Evolutionary conservation across 2,113 vertebrate species (phyloP), one percentile per base, ranked within the genome.

Genomic region (Cephalopholis sonnerati): DNA sequence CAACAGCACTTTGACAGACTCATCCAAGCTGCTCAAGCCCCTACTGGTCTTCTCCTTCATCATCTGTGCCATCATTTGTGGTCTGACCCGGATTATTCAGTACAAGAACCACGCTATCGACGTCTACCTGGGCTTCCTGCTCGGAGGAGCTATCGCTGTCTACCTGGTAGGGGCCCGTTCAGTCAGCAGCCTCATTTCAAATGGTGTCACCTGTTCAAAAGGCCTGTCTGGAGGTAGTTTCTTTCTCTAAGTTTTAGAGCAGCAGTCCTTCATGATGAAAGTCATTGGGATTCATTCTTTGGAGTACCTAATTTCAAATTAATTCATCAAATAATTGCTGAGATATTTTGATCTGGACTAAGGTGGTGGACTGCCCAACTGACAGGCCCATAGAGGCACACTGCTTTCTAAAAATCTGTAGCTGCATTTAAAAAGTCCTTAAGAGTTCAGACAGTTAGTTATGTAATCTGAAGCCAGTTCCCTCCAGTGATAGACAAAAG

Each of bases 21-120:
- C 98, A 11, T 98, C 98, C 54, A 99, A 99, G 89, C 96, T 99
- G 73, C 96, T 99, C 82, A 99, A 99, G 84, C 98, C 98, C 5
- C 95, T 99, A 75, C 87, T 99, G 89, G 98, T 99, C 80, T 99
- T 99, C 93, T 97, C 97, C 66, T 99, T 99, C 79, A 95, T 98
- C 85, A 99, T 99, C 87, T 97, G 97, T 87, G 98, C 97, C 87
- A 98, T 99, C 84, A 97, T 99, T 80, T 99, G 98, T 18, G 98
- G 98, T 27, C 94, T 99, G 88, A 99, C 98, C 36, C 95, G 98
- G 41, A 99, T 99, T 69, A 99, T 98, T 73, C 98, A 99, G 84
- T 99, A 99, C 85, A 99, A 99, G 96, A 99, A 98, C 93, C 98
- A 99, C 5, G 96, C 98, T 48, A 94, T 97, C 24, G 98, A 99